These are phyloP conservation scores for Progne subis DNA, from an alignment of 2,113 vertebrate genomes.

Conservation along the genomic window DNA sequence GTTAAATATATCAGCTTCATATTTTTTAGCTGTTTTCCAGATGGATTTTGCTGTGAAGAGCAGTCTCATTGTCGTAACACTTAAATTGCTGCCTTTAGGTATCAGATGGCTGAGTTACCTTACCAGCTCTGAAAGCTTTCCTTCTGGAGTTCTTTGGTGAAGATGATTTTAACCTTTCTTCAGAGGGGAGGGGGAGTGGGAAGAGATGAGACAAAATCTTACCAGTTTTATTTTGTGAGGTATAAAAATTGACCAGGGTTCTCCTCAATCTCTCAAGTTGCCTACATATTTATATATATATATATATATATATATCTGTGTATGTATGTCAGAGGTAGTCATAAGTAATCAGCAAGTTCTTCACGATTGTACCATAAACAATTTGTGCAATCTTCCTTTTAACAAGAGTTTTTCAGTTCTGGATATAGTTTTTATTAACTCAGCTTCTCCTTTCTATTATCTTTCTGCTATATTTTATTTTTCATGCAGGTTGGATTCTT, in stretches of 20 bases:
- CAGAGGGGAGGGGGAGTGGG: neutral
- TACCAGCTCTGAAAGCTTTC: neutral
- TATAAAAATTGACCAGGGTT: neutral
- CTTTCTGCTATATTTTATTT: neutral
- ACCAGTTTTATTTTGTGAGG: neutral
- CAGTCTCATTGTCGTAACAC: neutral
- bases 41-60: conserved; percentile 1
- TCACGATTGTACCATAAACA: neutral
- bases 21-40: neutral
- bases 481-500: neutral
- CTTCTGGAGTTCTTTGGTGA: neutral
- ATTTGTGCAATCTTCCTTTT: neutral
- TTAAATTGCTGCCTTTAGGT: neutral
- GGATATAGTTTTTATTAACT: neutral
- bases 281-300: neutral
- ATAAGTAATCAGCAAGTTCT: neutral
- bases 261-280: neutral
- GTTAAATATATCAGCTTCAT: neutral
- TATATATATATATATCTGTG: neutral
- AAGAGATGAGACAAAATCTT: neutral
- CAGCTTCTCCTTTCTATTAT: neutral
- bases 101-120: neutral
- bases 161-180: neutral
- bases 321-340: neutral
- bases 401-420: neutral